These are phyloP conservation scores for Chrysodeixis includens DNA, from an alignment of 2,888 invertebrate species.

Conservation along the genomic window DNA sequence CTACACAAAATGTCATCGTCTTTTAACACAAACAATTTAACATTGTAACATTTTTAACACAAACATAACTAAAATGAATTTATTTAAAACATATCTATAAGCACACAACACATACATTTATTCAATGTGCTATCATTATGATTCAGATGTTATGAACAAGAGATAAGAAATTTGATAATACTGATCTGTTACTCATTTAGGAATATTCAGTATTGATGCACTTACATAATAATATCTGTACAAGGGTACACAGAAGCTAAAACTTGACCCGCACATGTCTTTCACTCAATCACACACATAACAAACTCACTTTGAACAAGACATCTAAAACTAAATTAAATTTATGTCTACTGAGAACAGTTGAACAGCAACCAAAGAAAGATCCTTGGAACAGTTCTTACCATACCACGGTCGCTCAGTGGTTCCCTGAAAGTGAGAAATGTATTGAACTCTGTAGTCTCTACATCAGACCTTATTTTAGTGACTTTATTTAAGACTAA, in stretches of 20 bases:
- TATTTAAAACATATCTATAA: too few relatives aligned
- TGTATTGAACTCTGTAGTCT: neutral
- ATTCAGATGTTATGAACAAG: neutral
- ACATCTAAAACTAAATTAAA: too few relatives aligned
- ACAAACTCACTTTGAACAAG: neutral
- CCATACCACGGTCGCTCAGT: neutral
- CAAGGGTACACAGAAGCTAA: neutral
- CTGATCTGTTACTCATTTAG: neutral
- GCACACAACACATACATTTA: neutral
- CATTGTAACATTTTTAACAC: too few relatives aligned
- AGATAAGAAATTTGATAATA: constrained; percentile 5
- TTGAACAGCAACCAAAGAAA: neutral
- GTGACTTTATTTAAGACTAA: neutral
- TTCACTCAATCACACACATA: neutral
- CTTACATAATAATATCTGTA: neutral
- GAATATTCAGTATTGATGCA: neutral
- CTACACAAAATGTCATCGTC: too few relatives aligned
- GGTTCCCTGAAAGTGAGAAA: neutral
- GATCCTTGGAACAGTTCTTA: neutral
- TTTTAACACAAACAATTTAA: too few relatives aligned
- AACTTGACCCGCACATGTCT: neutral
- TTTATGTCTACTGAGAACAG: neutral
- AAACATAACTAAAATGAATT: too few relatives aligned
- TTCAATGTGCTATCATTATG: neutral
- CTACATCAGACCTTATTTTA: neutral